Conservation (phyloP, 2,797 vertebrate genomes). For the Peromyscus aztecus region DNA sequence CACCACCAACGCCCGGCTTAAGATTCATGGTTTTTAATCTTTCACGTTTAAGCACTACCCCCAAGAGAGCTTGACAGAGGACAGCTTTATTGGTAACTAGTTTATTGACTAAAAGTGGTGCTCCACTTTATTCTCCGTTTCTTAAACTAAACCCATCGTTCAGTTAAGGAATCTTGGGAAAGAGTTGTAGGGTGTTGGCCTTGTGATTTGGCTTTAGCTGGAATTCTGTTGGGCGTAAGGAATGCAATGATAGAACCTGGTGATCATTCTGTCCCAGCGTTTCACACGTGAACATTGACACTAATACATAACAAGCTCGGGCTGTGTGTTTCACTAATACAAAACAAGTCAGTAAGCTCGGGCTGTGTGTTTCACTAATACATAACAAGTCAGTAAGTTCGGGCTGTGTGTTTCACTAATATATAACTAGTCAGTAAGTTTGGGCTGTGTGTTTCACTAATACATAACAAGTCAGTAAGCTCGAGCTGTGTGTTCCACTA, state of each 20-base stretch:
- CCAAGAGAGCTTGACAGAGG: neutral
- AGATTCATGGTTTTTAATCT: neutral
- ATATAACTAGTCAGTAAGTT: no score
- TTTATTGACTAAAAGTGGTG: neutral
- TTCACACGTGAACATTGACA: neutral
- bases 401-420: no score
- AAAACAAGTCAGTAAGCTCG: neutral
- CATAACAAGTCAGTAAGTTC: neutral
- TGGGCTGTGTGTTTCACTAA: no score
- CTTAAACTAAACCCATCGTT: slow-evolving; percentile 1
- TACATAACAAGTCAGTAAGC: no score
- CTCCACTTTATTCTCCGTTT: neutral
- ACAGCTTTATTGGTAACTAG: neutral
- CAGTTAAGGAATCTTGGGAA: neutral
- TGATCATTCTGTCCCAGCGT: slow-evolving; percentile 12
- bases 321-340: neutral
- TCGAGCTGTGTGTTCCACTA: no score
- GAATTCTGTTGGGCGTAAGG: neutral
- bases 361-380: neutral
- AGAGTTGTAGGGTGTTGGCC: neutral
- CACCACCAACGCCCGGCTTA: no score
- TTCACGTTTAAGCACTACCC: slow-evolving; percentile 26
- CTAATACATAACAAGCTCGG: neutral
- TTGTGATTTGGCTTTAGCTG: slow-evolving; percentile 8
- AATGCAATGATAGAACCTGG: neutral